Evolutionary conservation across 2,113 vertebrate species (phyloP).

Genomic region (Pluvialis apricaria): DNA sequence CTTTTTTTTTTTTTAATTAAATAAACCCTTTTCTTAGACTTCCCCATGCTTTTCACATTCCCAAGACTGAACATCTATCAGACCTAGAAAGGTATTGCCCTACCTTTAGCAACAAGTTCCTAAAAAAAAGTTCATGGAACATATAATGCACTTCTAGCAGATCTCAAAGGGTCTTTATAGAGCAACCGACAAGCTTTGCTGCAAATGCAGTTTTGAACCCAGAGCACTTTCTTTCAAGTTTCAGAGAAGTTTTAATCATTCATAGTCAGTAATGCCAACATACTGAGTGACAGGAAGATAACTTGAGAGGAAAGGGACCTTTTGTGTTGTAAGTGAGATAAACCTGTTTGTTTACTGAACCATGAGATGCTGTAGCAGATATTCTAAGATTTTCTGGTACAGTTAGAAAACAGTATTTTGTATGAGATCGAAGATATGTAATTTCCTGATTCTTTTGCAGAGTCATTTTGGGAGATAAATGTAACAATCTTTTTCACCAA

Average conservation of each 20-base stretch:
- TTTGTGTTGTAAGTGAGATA: neutral
- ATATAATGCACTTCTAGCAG: neutral
- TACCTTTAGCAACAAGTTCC: neutral
- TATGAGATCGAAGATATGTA: neutral
- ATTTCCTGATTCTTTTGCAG: neutral
- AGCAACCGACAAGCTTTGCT: neutral
- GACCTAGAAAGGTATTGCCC: neutral
- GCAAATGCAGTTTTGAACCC: neutral
- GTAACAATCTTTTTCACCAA: neutral
- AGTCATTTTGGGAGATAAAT: neutral
- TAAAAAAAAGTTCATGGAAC: neutral
- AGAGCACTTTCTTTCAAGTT: neutral
- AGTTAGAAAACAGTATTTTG: neutral
- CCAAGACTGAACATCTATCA: neutral
- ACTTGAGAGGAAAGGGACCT: neutral
- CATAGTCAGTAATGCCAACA: neutral
- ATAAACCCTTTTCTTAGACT: neutral
- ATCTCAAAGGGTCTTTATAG: neutral
- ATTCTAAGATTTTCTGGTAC: neutral
- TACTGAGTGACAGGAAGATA: neutral
- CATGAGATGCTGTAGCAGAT: neutral
- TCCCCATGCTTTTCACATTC: neutral
- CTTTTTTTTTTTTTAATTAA: neutral
- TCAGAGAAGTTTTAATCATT: neutral
- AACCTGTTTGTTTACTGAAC: neutral